A percentile compares a stretch with the other conserved stretches of the same genome.
These are phyloP conservation scores for Megaustenia siamemsis DNA, from an alignment of 2,888 invertebrate species.

Conservation along the genomic window DNA sequence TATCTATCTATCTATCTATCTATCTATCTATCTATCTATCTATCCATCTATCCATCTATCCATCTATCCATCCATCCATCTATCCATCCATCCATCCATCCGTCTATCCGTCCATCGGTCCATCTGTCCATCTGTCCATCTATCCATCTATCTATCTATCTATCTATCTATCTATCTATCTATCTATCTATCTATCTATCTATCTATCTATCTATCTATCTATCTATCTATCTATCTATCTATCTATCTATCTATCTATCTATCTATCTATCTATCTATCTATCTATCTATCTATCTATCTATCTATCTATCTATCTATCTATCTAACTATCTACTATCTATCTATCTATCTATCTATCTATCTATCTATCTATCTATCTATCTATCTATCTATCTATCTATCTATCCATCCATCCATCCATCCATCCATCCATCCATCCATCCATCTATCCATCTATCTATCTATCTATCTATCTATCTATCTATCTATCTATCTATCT, in stretches of 20 bases:
- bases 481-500: not conserved
- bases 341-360: not conserved
- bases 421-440: not conserved
- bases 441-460: not conserved
- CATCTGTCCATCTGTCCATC: not conserved
- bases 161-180: not conserved
- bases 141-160: not conserved
- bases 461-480: slow-evolving; percentile 2
- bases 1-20: too few relatives aligned
- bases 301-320: too few relatives aligned
- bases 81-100: not conserved
- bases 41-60: slow-evolving; percentile 1
- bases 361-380: not conserved
- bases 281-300: not conserved
- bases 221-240: not conserved
- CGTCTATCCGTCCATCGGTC: too few relatives aligned
- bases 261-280: not conserved
- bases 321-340: not conserved
- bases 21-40: not conserved
- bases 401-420: not conserved
- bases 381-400: not conserved
- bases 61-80: not conserved
- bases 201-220: not conserved
- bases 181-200: not conserved
- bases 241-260: not conserved